These are phyloP conservation scores for Leptosomus discolor DNA, from an alignment of 2,113 vertebrate species.

Conservation along the genomic window DNA sequence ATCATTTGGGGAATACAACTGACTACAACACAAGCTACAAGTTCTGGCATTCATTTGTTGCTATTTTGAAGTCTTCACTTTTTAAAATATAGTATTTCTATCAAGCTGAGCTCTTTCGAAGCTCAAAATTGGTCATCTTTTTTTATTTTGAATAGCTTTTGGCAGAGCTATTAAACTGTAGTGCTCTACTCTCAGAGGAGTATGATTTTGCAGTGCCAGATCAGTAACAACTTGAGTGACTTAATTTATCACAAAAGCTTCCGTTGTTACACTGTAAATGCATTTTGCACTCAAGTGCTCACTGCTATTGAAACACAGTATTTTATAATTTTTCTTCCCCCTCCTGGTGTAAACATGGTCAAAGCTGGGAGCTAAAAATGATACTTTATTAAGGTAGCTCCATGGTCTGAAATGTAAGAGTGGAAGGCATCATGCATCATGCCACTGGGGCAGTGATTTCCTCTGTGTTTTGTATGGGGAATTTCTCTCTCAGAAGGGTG, in stretches of 20 bases:
- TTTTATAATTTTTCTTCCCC: neutral
- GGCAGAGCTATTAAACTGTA: neutral
- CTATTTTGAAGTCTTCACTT: neutral
- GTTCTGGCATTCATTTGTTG: neutral
- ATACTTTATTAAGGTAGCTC: neutral
- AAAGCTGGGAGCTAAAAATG: neutral
- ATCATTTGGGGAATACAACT: neutral
- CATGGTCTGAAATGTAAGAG: neutral
- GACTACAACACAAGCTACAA: neutral
- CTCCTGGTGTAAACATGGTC: neutral
- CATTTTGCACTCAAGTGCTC: neutral
- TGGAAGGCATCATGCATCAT: neutral
- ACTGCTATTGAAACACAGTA: neutral
- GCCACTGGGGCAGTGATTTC: neutral
- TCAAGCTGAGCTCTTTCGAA: neutral
- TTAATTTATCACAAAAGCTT: neutral
- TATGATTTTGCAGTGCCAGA: neutral
- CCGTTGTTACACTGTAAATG: neutral
- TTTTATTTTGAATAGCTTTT: neutral
- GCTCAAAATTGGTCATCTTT: neutral
- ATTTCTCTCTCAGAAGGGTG: neutral
- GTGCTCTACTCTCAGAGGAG: neutral
- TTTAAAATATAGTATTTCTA: neutral
- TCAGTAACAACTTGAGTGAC: neutral
- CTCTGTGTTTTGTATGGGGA: fast-evolving